Percentiles rank a stretch among this genome's conserved stretches.
Evolutionary conservation across 2,888 invertebrate species (phyloP).

Genomic region (Vandiemenella viatica): DNA sequence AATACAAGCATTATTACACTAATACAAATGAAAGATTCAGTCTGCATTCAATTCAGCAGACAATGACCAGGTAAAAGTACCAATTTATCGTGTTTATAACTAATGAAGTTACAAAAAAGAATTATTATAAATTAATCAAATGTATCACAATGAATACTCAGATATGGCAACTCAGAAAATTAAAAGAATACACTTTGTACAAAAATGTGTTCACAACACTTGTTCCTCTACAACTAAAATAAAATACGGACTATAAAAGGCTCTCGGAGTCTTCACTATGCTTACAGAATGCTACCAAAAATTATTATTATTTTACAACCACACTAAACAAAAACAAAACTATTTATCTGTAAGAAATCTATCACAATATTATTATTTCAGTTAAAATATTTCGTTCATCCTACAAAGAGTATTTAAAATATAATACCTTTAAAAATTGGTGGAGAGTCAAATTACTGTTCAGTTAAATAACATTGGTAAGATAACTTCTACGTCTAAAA

Average conservation of each 20-base stretch:
- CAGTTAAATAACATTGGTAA: neutral
- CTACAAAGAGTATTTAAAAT: no score
- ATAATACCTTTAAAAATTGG: neutral
- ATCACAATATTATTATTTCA: slow-evolving; percentile 7
- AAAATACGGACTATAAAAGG: slow-evolving; percentile 1
- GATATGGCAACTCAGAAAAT: slow-evolving; percentile 14
- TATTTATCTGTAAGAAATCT: slow-evolving; percentile 7
- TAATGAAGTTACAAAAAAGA: neutral
- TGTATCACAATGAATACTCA: slow-evolving; percentile 1
- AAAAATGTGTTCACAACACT: slow-evolving; percentile 12
- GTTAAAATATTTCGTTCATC: no score
- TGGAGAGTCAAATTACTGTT: neutral
- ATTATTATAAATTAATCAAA: neutral
- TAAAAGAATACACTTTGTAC: slow-evolving; percentile 7
- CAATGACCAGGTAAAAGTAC: no score
- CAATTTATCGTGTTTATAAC: no score
- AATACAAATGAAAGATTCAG: neutral
- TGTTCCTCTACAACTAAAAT: slow-evolving; percentile 7
- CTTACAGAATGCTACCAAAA: slow-evolving; percentile 2
- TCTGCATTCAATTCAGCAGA: no score
- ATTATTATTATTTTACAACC: slow-evolving; percentile 1
- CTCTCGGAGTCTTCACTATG: slow-evolving; percentile 3
- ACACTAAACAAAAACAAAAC: slow-evolving; percentile 7
- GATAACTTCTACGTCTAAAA: neutral
- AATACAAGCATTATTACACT: neutral